Evolutionary conservation across 1,140 invertebrate species (phyloP), one percentile per base, ranked within the genome.

Genomic region (Listronotus bonariensis): DNA sequence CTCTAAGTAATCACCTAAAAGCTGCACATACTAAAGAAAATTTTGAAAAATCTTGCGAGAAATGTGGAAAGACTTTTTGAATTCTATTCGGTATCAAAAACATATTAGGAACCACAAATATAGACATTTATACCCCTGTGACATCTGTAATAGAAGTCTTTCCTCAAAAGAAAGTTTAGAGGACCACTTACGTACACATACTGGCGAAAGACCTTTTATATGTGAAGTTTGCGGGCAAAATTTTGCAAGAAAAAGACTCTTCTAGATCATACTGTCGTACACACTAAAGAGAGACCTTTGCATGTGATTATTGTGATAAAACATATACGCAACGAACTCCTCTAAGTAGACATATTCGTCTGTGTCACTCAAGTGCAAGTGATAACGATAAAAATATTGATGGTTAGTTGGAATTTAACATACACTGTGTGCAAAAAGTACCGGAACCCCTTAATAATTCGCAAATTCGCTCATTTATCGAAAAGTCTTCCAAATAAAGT

Each of bases 191-290:
- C 14, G 48, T 12, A 17, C 17, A 6, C 48, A 51, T 17, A 51
- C 3, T 7, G 48, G 48, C 18, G 48, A 51, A 34, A 51, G 17
- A 51, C 48, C 48, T 6, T 26, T 18, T 18, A 18, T 18, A 6
- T 51, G 48, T 18, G 48, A 51, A 15, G 6, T 7, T 12, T 51
- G 48, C 17, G 48, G 48, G 17, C 14, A 26, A 51, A 17, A 17
- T 6, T 51, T 51, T 51, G 5, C 6, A 6, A 17, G 72, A 10
- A 69, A 20, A 72, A 65, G 56, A 69, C 72, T 17, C 61, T 75
- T 1, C 74, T 71, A 32, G 70, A 70, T 20, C 76, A 78, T 51
- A 12, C 74, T 31, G 59, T 65, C 1, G 74, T 71, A 0, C 74
- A 77, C 45, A 59, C 49, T 9, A 53, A 48, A 31, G 58, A 61